Conservation (phyloP, 2,113 vertebrate species). For the Tylochromis polylepis region DNA sequence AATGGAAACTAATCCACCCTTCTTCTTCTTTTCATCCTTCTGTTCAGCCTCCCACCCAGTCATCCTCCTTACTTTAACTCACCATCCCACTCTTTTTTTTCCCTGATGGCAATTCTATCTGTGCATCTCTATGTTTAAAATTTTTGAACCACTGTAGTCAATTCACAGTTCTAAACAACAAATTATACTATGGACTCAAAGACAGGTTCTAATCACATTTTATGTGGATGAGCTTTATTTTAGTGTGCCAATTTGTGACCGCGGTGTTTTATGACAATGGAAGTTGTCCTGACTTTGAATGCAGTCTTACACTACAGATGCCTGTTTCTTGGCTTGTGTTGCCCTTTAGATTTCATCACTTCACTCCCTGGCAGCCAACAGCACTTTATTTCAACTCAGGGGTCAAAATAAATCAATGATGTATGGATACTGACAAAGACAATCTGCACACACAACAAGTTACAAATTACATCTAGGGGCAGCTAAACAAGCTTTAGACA, state of each 20-base stretch:
- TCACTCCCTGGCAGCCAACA: neutral
- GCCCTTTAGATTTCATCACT: neutral
- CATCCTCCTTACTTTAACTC: slow-evolving; percentile 14
- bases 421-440: slow-evolving; percentile 35
- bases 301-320: neutral
- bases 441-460: slow-evolving; percentile 38
- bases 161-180: neutral
- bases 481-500: slow-evolving; percentile 46
- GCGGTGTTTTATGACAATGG: neutral
- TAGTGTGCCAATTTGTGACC: neutral
- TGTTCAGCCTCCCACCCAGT: slow-evolving; percentile 19
- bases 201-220: neutral
- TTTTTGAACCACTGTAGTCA: neutral
- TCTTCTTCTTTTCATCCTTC: slow-evolving; percentile 32
- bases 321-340: slow-evolving; percentile 8
- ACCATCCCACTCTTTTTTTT: neutral
- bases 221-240: neutral
- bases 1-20: slow-evolving; percentile 54
- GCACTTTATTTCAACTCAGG: neutral
- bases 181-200: neutral
- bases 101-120: neutral
- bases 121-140: neutral
- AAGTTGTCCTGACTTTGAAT: neutral
- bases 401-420: slow-evolving; percentile 52
- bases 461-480: slow-evolving; percentile 26